Evolutionary conservation across 2,888 invertebrate species (phyloP).

Genomic region (Chrysolina oricalcia): DNA sequence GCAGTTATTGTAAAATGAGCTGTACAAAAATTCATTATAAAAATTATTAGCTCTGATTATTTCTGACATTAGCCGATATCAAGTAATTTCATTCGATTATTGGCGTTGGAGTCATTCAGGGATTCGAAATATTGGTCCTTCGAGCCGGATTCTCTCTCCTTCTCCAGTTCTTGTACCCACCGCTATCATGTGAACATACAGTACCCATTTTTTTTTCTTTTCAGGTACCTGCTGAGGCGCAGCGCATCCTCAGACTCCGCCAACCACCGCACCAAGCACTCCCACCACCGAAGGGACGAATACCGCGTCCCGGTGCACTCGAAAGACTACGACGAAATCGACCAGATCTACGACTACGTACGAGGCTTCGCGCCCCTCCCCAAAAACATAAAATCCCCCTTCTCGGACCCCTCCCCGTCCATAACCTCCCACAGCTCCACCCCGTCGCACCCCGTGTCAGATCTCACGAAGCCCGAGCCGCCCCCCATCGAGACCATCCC

Average conservation of each 20-base stretch:
- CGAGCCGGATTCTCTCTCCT: background rate
- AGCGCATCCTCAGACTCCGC: slow-evolving; percentile 86
- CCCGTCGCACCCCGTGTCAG: slow-evolving; percentile 64
- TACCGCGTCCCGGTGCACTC: slow-evolving; percentile 76
- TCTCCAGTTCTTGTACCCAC: too few relatives aligned
- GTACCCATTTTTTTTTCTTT: slow-evolving; percentile 11
- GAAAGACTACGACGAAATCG: slow-evolving; percentile 95
- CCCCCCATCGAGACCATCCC: slow-evolving; percentile 95
- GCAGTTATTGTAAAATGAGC: too few relatives aligned
- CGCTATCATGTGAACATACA: background rate
- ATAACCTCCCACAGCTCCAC: slow-evolving; percentile 71
- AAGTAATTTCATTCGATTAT: too few relatives aligned
- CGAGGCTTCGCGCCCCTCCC: slow-evolving; percentile 93
- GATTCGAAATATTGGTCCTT: background rate
- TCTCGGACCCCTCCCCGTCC: slow-evolving; percentile 73
- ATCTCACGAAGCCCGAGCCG: slow-evolving; percentile 85
- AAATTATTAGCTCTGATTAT: too few relatives aligned
- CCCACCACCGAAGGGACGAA: slow-evolving; percentile 75
- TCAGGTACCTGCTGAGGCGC: slow-evolving; percentile 79
- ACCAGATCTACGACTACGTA: slow-evolving; percentile 97
- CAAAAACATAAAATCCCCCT: slow-evolving; percentile 83
- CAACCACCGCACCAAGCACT: slow-evolving; percentile 73
- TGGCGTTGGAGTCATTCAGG: too few relatives aligned
- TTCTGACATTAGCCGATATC: too few relatives aligned
- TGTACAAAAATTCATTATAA: too few relatives aligned